These are phyloP conservation scores for Trypoxylon attenuatum DNA, from an alignment of 2,888 invertebrate genomes.

Conservation along the genomic window DNA sequence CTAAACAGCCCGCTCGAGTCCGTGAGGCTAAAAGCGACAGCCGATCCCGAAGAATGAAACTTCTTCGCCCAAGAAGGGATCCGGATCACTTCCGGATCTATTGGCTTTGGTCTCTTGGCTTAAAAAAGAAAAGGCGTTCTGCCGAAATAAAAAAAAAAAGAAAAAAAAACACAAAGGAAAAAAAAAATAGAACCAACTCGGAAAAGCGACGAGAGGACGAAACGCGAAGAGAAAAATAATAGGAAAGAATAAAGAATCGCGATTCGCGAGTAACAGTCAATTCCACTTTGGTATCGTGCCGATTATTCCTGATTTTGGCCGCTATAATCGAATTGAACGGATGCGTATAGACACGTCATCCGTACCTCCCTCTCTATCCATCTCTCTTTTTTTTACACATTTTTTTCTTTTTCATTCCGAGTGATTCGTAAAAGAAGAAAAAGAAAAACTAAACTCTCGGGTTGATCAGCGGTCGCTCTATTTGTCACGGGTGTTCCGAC, in stretches of 20 bases:
- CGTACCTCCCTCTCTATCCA: slow-evolving; percentile 30
- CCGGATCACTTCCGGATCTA: too few relatives aligned
- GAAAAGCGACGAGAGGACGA: slow-evolving; percentile 16
- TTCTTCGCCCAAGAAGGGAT: too few relatives aligned
- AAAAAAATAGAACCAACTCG: not conserved
- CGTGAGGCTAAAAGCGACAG: slow-evolving; percentile 41
- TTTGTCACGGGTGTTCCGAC: slow-evolving; percentile 27
- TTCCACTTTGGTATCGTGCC: slow-evolving; percentile 69
- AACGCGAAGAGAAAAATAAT: slow-evolving; percentile 4
- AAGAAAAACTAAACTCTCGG: not conserved
- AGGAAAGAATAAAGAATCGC: slow-evolving; percentile 42
- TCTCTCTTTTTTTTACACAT: slow-evolving; percentile 25
- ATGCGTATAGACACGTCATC: too few relatives aligned
- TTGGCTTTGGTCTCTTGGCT: slow-evolving; percentile 60
- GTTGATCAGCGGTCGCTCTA: slow-evolving; percentile 56
- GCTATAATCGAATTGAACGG: too few relatives aligned
- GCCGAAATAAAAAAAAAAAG: not conserved
- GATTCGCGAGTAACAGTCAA: slow-evolving; percentile 61
- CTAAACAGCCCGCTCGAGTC: slow-evolving; percentile 19
- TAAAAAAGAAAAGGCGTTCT: not conserved
- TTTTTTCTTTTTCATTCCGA: slow-evolving; percentile 19
- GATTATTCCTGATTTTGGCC: slow-evolving; percentile 42
- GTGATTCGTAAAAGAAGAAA: not conserved
- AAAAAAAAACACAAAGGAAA: slow-evolving; percentile 17
- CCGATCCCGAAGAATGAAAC: slow-evolving; percentile 30